A percentile compares a stretch with the other conserved stretches of the same genome.
Conservation (phyloP, 2,888 invertebrate genomes). For the Ophioninae sp. region DNA sequence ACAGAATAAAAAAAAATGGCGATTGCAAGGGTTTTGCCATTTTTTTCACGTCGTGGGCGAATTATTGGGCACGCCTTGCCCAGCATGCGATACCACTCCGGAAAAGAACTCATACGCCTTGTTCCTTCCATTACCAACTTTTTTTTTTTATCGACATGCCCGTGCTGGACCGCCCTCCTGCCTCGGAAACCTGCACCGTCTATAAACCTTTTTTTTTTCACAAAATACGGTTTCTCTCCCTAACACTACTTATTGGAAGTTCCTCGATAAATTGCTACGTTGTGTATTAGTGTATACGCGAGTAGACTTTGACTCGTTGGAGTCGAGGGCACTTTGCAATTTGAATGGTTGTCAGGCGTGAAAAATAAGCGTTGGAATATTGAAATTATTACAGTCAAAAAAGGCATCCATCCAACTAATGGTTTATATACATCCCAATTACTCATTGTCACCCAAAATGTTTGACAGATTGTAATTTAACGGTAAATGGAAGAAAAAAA, state of each 20-base stretch:
- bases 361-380: too few species aligned
- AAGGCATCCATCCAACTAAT: too few species aligned
- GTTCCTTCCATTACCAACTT: constrained; percentile 50
- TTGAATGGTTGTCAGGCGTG: too few species aligned
- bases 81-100: constrained; percentile 14
- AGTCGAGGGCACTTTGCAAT: too few species aligned
- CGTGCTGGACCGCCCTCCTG: constrained; percentile 2
- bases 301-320: too few species aligned
- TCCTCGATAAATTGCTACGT: constrained; percentile 59
- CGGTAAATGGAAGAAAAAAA: too few species aligned
- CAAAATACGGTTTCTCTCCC: constrained; percentile 11
- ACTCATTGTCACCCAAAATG: too few species aligned
- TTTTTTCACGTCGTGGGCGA: constrained; percentile 37
- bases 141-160: constrained; percentile 55
- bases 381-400: too few species aligned
- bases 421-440: too few species aligned
- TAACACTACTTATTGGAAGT: constrained; percentile 53
- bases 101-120: constrained; percentile 21
- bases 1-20: constrained; percentile 43
- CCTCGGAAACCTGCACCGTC: constrained; percentile 19
- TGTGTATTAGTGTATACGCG: constrained; percentile 43
- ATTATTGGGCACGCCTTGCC: constrained; percentile 47
- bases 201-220: constrained; percentile 18
- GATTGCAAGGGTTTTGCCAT: constrained; percentile 32
- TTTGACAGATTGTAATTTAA: too few species aligned